phyloP scores from a whole-genome alignment of 2,113 vertebrate species.

The Ancistrus triradiatus region DNA sequence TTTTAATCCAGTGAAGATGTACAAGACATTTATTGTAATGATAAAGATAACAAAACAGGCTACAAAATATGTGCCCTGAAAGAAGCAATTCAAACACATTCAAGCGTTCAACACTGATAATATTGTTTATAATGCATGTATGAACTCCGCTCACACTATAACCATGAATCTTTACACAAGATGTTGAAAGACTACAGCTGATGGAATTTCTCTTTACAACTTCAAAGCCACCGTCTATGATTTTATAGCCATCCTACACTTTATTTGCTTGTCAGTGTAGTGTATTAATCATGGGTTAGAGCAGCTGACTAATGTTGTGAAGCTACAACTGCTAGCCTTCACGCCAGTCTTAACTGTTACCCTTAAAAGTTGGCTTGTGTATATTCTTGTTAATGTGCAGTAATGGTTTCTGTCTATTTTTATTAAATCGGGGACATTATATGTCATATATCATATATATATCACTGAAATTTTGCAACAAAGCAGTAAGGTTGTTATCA shows the following conservation, averaged over 20 bases:
- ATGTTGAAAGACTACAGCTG: too few relatives aligned
- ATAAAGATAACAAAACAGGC: conserved; percentile 57
- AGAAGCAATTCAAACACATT: conserved; percentile 50
- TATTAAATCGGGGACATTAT: too few relatives aligned
- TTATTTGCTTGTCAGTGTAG: too few relatives aligned
- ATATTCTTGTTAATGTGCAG: not conserved
- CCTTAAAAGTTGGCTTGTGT: too few relatives aligned
- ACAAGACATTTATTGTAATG: conserved; percentile 63
- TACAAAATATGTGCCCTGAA: conserved; percentile 65
- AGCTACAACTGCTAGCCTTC: too few relatives aligned
- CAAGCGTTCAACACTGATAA: conserved; percentile 59
- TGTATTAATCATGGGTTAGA: too few relatives aligned
- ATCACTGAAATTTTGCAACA: not conserved
- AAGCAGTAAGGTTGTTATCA: not conserved
- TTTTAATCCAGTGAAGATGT: not conserved
- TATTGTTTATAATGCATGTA: conserved; percentile 38
- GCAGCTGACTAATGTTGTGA: too few relatives aligned
- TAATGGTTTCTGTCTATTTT: too few relatives aligned
- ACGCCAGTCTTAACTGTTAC: not conserved
- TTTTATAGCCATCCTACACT: not conserved
- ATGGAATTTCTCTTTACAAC: too few relatives aligned
- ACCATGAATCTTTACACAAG: not conserved
- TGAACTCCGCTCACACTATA: conserved; percentile 33
- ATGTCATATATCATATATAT: not conserved
- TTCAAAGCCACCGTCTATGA: not conserved